Percentiles rank a stretch among this genome's conserved stretches.
phyloP scores from a whole-genome alignment of 2,113 vertebrate species.

The Chaetura pelagica region DNA sequence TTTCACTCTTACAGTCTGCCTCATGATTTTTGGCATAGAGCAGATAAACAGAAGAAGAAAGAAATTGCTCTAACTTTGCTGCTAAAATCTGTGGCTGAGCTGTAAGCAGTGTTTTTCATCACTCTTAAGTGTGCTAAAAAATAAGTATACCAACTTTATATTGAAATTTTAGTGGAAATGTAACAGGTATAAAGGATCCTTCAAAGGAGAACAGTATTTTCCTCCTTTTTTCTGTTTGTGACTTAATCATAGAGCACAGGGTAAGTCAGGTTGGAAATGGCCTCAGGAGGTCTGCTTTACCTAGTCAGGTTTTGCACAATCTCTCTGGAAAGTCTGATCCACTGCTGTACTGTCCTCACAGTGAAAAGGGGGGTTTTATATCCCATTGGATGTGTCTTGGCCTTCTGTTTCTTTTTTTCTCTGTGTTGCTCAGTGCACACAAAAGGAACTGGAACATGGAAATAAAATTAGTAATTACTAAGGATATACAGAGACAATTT shows the following conservation, averaged over 20 bases:
- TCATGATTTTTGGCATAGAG: neutral
- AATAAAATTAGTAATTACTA: neutral
- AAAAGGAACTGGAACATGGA: neutral
- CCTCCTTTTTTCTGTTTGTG: neutral
- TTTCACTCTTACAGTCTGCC: neutral
- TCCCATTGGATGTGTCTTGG: neutral
- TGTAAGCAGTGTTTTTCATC: neutral
- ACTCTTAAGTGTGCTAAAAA: neutral
- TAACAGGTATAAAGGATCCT: neutral
- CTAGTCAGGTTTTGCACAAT: neutral
- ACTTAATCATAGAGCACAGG: neutral
- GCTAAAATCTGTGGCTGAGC: neutral
- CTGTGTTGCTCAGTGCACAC: neutral
- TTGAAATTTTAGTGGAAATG: neutral
- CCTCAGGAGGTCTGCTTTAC: neutral
- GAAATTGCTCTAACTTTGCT: neutral
- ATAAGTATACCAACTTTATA: neutral
- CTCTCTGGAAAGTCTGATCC: neutral
- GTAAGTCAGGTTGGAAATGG: neutral
- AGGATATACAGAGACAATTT: neutral
- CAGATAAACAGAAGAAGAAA: neutral
- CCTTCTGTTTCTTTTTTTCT: neutral
- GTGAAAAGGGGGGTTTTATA: accelerated
- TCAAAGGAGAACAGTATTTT: neutral
- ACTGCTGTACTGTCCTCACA: neutral